Conservation (phyloP, 1,140 invertebrate species). For the Oscheius sp. region DNA sequence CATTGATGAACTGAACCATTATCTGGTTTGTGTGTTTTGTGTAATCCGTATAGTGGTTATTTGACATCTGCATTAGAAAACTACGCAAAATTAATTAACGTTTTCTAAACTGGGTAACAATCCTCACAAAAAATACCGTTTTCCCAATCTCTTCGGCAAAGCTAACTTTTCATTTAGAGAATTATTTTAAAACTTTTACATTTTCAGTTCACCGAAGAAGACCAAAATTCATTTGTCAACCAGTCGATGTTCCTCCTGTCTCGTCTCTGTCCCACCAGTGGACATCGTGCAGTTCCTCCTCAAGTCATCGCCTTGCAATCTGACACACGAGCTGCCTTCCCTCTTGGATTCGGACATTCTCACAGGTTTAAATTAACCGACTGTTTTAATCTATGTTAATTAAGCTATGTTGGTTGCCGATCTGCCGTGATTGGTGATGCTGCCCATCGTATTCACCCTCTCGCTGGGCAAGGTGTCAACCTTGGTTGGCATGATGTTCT, state of each 20-base stretch:
- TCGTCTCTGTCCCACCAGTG: not conserved
- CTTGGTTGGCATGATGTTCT: constrained; percentile 89
- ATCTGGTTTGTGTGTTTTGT: constrained; percentile 69
- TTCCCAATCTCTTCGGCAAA: too few species aligned
- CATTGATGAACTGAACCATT: constrained; percentile 82
- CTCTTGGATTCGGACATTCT: constrained; percentile 84
- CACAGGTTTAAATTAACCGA: constrained; percentile 65
- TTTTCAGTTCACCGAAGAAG: constrained; percentile 71
- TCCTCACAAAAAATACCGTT: too few species aligned
- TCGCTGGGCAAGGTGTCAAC: constrained; percentile 96
- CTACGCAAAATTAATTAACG: too few species aligned
- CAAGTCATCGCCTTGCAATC: constrained; percentile 66
- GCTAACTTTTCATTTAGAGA: too few species aligned
- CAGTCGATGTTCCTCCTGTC: constrained; percentile 49
- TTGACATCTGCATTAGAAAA: too few species aligned
- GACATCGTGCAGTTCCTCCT: not conserved
- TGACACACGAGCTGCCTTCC: constrained; percentile 78
- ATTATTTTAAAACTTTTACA: not conserved
- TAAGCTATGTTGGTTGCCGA: constrained; percentile 73
- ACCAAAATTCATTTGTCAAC: constrained; percentile 59
- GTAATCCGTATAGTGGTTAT: too few species aligned
- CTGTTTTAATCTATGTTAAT: too few species aligned
- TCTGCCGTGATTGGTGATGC: constrained; percentile 86
- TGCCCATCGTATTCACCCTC: constrained; percentile 89
- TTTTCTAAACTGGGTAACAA: too few species aligned